phyloP scores from a whole-genome alignment of 1,140 invertebrate species.

The Trachymyrmex cornetzi region DNA sequence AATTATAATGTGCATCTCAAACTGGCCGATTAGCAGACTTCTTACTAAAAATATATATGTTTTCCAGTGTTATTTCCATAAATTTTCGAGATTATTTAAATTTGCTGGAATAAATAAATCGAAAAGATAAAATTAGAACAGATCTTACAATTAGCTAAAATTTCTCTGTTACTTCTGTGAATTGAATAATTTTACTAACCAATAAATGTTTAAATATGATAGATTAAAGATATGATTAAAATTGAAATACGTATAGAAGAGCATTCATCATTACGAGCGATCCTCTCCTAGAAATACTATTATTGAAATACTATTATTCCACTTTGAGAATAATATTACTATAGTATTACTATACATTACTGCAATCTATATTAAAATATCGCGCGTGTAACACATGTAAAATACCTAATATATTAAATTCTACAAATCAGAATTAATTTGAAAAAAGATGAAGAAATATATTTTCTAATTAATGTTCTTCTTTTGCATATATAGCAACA shows the following conservation, averaged over 20 bases:
- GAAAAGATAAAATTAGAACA: slow-evolving; percentile 8
- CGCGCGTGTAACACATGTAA: not conserved
- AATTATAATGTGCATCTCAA: not conserved
- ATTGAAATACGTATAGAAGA: slow-evolving; percentile 11
- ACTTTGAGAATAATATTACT: not conserved
- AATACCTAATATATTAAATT: not conserved
- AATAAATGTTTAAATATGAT: slow-evolving; percentile 21
- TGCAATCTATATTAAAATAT: slow-evolving; percentile 3
- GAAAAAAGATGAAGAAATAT: not conserved
- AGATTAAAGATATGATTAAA: slow-evolving; percentile 18
- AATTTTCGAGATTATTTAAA: slow-evolving; percentile 7
- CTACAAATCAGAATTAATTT: slow-evolving; percentile 1
- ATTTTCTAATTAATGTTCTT: not conserved
- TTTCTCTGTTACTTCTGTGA: not conserved
- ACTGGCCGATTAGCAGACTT: not conserved
- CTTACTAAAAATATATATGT: not conserved
- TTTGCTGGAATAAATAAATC: slow-evolving; percentile 19
- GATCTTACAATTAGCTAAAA: not conserved
- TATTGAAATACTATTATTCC: not conserved
- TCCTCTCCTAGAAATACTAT: not conserved
- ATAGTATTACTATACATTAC: not conserved
- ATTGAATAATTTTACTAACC: slow-evolving; percentile 24
- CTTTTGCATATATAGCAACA: not conserved
- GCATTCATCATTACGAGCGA: not conserved
- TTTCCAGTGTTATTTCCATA: not conserved